These are phyloP conservation scores for Acrocephalus kingi DNA, from an alignment of 2,113 vertebrate species.

Conservation along the genomic window DNA sequence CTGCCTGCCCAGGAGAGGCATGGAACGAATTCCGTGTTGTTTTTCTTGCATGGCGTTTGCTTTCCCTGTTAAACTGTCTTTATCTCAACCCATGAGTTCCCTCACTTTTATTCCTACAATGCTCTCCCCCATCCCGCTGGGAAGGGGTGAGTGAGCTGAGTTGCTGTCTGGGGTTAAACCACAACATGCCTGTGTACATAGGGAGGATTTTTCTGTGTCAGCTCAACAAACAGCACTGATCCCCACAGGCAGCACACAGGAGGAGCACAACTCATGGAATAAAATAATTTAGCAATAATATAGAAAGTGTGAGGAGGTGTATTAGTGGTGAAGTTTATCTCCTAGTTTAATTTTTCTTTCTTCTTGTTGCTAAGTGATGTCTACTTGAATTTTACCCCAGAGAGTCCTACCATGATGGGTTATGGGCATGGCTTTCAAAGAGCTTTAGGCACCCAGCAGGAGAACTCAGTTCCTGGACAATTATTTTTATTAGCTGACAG, in stretches of 20 bases:
- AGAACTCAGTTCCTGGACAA: background rate
- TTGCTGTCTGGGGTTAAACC: background rate
- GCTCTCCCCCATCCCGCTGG: background rate
- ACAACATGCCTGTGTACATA: rapidly evolving
- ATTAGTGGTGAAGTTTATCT: background rate
- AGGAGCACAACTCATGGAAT: background rate
- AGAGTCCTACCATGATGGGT: background rate
- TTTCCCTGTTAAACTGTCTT: background rate
- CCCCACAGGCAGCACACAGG: background rate
- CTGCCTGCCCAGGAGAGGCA: background rate
- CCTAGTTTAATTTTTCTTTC: background rate
- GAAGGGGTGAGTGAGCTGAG: background rate
- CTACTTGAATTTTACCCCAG: background rate
- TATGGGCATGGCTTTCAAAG: background rate
- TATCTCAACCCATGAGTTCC: background rate
- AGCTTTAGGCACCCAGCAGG: background rate
- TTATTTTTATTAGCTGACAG: background rate
- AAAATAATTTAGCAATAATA: background rate
- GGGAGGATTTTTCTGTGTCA: background rate
- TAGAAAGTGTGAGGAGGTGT: background rate
- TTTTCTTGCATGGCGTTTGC: background rate
- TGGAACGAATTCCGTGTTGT: background rate
- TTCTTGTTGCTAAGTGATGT: background rate
- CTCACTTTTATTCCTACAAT: background rate
- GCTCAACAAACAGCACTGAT: background rate